A percentile compares a stretch with the other conserved stretches of the same genome.
Evolutionary conservation across 1,140 invertebrate genomes (phyloP).

Genomic region (Drosophila persimilis): DNA sequence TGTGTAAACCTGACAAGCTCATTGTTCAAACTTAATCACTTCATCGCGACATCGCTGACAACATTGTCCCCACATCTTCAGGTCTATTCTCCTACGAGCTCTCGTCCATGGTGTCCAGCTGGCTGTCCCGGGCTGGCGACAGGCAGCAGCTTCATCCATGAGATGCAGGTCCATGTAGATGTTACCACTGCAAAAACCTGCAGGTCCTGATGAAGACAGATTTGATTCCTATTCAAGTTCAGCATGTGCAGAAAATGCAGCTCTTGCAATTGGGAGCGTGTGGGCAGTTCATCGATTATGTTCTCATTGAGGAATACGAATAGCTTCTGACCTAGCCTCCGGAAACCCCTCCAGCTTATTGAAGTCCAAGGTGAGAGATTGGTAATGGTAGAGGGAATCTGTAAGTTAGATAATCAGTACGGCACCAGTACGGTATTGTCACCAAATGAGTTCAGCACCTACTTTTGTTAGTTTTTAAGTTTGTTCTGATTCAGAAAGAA

Average conservation of each 20-base stretch:
- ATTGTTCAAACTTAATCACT: background rate
- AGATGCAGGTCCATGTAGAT: conserved; percentile 49
- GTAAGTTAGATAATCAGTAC: background rate
- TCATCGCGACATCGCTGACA: conserved; percentile 83
- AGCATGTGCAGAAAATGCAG: conserved; percentile 83
- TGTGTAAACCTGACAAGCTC: background rate
- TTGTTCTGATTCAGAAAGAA: conserved; percentile 85
- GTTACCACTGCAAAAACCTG: conserved; percentile 52
- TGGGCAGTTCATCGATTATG: conserved; percentile 72
- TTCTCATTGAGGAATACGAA: conserved; percentile 82
- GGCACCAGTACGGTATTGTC: background rate
- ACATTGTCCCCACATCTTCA: conserved; percentile 84
- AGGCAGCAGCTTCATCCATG: conserved; percentile 4
- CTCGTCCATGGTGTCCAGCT: conserved; percentile 85
- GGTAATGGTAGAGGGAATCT: conserved; percentile 73
- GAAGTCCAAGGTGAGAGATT: conserved; percentile 85
- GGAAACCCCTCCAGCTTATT: conserved; percentile 88
- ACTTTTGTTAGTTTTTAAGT: conserved; percentile 84
- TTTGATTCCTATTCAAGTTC: conserved; percentile 84
- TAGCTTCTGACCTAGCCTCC: conserved; percentile 79
- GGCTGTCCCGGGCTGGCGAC: conserved; percentile 70
- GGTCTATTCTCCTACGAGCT: conserved; percentile 84
- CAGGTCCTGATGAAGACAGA: conserved; percentile 66
- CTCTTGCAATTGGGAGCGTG: conserved; percentile 67
- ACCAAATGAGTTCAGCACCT: background rate